A percentile compares a stretch with the other conserved stretches of the same genome.
phyloP scores from a whole-genome alignment of 2,888 invertebrate species.

The Tholera decimalis region DNA sequence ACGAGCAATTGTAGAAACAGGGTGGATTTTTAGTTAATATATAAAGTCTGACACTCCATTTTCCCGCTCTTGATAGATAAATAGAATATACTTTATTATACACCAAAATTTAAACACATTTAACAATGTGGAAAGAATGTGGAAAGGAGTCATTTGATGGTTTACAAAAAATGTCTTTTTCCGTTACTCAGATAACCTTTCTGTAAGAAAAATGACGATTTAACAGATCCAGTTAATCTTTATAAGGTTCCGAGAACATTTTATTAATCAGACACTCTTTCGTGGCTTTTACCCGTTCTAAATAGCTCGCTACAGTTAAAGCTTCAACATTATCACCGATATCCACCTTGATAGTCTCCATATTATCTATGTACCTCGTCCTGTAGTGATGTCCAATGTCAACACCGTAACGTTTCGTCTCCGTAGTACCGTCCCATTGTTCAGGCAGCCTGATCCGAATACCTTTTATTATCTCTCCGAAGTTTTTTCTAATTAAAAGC shows the following conservation, averaged over 20 bases:
- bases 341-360: constrained; percentile 82
- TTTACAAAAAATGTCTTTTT: no score
- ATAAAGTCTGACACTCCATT: no score
- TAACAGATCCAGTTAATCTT: neutral
- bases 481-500: constrained; percentile 74
- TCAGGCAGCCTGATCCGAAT: constrained; percentile 79
- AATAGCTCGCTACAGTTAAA: constrained; percentile 82
- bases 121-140: no score
- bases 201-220: neutral
- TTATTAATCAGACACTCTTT: constrained; percentile 77
- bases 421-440: constrained; percentile 84
- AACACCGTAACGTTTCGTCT: constrained; percentile 76
- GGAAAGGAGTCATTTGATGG: no score
- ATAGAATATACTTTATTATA: no score
- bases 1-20: no score
- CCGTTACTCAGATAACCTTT: neutral
- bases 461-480: constrained; percentile 69
- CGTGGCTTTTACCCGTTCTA: constrained; percentile 70
- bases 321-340: constrained; percentile 75
- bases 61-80: no score
- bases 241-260: constrained; percentile 74
- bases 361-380: constrained; percentile 78
- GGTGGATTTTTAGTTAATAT: no score
- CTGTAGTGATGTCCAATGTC: constrained; percentile 83
- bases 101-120: no score